A percentile compares a stretch with the other conserved stretches of the same genome.
Conservation (phyloP, 2,888 invertebrate genomes). For the Synanthedon formicaeformis region DNA sequence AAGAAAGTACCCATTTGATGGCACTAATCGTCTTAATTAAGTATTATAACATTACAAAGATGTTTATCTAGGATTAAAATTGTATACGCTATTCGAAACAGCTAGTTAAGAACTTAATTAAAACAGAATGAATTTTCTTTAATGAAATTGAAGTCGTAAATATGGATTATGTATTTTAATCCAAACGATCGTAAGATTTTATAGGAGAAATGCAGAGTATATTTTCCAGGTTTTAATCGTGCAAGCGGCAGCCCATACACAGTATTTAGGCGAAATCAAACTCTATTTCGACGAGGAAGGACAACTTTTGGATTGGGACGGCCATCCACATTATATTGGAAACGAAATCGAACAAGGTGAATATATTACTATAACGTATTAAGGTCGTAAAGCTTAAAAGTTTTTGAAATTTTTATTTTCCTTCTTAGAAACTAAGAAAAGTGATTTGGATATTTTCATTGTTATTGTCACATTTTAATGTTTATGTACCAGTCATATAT, state of each 20-base stretch:
- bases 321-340: slow-evolving; percentile 78
- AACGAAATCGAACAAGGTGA: slow-evolving; percentile 73
- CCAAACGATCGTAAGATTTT: neutral
- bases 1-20: too few species aligned
- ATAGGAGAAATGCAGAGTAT: neutral
- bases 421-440: too few species aligned
- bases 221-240: slow-evolving; percentile 72
- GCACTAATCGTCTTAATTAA: too few species aligned
- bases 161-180: neutral
- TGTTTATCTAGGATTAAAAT: too few species aligned
- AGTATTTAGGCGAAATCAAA: slow-evolving; percentile 84
- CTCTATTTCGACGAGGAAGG: slow-evolving; percentile 79
- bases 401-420: too few species aligned
- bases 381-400: too few species aligned
- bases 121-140: neutral
- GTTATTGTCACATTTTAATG: neutral
- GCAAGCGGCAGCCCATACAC: slow-evolving; percentile 79
- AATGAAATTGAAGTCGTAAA: neutral
- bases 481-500: too few species aligned
- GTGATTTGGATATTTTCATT: neutral
- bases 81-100: too few species aligned
- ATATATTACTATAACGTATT: neutral
- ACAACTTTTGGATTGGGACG: slow-evolving; percentile 74
- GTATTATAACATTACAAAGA: too few species aligned
- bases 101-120: too few species aligned